Base-by-base conservation (phyloP, 2,888 invertebrate genomes). In the Meiosimyza decipiens region DNA sequence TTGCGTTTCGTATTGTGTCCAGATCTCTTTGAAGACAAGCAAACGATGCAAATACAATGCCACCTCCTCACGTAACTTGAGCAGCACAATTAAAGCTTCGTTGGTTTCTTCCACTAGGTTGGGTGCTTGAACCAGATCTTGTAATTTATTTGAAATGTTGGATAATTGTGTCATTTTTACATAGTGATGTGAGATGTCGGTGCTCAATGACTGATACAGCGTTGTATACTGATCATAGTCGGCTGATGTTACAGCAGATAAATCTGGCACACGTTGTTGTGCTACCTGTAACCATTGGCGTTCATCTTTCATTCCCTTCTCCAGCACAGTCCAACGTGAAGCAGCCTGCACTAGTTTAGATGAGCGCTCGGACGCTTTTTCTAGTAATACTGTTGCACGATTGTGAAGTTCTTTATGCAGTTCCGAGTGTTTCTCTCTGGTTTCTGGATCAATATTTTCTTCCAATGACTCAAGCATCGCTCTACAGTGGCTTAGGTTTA, bases 141-240 rank as follows among this genome's bases (percentile, higher is more conserved):
- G 92, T 18, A 95, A 86, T 77, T 92, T 91, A 79, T 92, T 92
- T 1, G 94, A 92, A 59, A 93, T 91, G 9, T 91, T 91, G 40
- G 93, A 88, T 0, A 95, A 88, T 78, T 95, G 92, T 49, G 92
- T 87, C 82, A 95, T 89, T 83, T 94, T 92, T 0, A 94, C 92
- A 75, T 94, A 92, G 83, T 95, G 95, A 77, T 93, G 91, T 0
- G 92, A 92, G 59, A 95, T 91, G 81, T 96, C 95, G 18, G 92
- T 88, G 76, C 92, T 92, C 47, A 95, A 87, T 0, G 94, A 92
- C 87, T 95, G 94, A 83, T 95, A 94, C 0, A 95, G 87, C 52
- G 94, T 93, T 49, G 94, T 94, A 82, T 94, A 95, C 80, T 94
- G 94, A 82, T 95, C 93, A 80, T 93, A 95, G 82, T 96, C 95